These are phyloP conservation scores for Hoplodrina blanda DNA, from an alignment of 2,888 invertebrate species.

Conservation along the genomic window DNA sequence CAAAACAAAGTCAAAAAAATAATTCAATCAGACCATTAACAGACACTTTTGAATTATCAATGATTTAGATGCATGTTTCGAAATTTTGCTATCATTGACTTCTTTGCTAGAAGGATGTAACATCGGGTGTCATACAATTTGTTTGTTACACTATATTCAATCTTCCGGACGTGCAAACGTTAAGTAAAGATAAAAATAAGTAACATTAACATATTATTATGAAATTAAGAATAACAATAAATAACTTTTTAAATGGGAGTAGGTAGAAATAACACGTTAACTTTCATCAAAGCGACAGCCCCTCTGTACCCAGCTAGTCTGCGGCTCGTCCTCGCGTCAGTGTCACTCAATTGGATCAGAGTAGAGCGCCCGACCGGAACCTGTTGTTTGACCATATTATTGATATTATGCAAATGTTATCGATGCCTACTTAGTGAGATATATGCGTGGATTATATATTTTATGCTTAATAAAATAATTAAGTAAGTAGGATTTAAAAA, in stretches of 20 bases:
- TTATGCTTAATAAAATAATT: neutral
- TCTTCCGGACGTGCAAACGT: no score
- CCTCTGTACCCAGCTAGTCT: constrained; percentile 33
- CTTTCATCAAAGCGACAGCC: neutral
- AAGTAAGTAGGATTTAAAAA: neutral
- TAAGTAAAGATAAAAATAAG: no score
- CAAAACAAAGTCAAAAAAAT: no score
- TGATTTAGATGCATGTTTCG: no score
- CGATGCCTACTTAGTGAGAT: neutral
- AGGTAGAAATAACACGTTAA: neutral
- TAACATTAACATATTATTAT: no score
- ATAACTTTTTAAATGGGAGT: neutral
- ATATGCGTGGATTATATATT: neutral
- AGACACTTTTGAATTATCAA: no score
- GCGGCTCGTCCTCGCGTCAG: constrained; percentile 51
- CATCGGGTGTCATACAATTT: no score
- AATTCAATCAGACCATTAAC: no score
- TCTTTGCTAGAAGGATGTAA: no score
- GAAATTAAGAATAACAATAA: no score
- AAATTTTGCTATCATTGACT: no score
- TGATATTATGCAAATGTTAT: constrained; percentile 56
- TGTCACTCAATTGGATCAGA: constrained; percentile 53
- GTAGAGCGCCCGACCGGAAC: constrained; percentile 43
- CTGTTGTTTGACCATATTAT: constrained; percentile 49
- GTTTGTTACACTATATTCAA: no score